These are phyloP conservation scores for Zaprionus africanus DNA, from an alignment of 1,140 invertebrate genomes.

Conservation along the genomic window DNA sequence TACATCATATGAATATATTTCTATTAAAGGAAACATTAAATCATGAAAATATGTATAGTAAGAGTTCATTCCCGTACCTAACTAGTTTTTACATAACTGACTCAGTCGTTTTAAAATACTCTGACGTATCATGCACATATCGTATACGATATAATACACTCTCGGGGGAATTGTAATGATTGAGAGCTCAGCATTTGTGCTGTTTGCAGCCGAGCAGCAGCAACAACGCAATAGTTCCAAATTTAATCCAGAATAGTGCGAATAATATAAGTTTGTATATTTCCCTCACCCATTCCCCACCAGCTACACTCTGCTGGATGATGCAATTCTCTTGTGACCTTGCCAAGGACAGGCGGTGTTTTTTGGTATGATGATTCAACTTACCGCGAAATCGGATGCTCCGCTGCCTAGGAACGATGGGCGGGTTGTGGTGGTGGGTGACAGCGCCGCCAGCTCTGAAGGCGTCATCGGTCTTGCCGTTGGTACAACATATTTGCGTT, in stretches of 20 bases:
- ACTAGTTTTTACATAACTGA: neutral
- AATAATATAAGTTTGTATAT: neutral
- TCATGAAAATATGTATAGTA: neutral
- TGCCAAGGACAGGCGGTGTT: slow-evolving; percentile 22
- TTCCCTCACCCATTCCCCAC: neutral
- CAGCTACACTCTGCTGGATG: slow-evolving; percentile 11
- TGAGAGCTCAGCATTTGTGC: neutral
- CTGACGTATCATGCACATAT: neutral
- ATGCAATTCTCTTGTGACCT: slow-evolving; percentile 39
- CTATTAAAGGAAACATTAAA: neutral
- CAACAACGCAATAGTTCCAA: slow-evolving; percentile 18
- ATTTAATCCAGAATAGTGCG: slow-evolving; percentile 18
- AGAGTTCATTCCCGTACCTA: neutral
- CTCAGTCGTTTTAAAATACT: neutral
- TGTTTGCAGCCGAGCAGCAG: neutral
- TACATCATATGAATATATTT: neutral
- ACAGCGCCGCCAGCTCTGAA: slow-evolving; percentile 23
- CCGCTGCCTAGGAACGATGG: slow-evolving; percentile 56
- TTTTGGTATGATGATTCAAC: slow-evolving; percentile 23
- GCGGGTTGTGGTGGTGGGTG: slow-evolving; percentile 18
- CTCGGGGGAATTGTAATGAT: neutral
- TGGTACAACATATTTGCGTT: slow-evolving; percentile 60
- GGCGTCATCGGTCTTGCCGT: slow-evolving; percentile 14
- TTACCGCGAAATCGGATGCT: slow-evolving; percentile 71
- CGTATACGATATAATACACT: neutral